Conservation (phyloP, 1,140 invertebrate genomes). For the Euwallacea fornicatus region DNA sequence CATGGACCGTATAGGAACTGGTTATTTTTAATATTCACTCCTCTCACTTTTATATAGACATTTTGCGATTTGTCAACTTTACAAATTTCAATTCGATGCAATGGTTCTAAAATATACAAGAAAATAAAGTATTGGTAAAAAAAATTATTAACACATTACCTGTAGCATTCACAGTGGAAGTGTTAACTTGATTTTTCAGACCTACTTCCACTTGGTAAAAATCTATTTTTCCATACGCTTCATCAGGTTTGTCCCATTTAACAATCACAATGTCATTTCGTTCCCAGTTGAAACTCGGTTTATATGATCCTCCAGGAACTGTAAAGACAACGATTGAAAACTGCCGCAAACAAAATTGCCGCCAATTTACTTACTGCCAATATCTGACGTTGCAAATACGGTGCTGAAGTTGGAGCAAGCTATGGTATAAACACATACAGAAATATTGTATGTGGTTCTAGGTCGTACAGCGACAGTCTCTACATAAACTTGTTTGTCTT, state of each 20-base stretch:
- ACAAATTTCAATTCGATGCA: constrained; percentile 51
- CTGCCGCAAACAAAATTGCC: background rate
- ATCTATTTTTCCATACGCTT: constrained; percentile 64
- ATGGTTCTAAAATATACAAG: constrained; percentile 35
- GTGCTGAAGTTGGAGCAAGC: constrained; percentile 60
- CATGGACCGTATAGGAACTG: constrained; percentile 53
- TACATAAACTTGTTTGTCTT: background rate
- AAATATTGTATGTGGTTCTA: constrained; percentile 67
- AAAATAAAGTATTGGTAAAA: too few relatives aligned
- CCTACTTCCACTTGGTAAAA: constrained; percentile 60
- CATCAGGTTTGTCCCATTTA: constrained; percentile 61
- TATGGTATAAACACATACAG: constrained; percentile 69
- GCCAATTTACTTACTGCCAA: constrained; percentile 57
- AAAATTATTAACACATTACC: too few relatives aligned
- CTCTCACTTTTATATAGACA: constrained; percentile 45
- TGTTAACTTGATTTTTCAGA: too few relatives aligned
- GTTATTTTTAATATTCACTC: constrained; percentile 43
- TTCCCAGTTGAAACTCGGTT: constrained; percentile 51
- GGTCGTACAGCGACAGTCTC: constrained; percentile 49
- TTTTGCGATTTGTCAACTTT: constrained; percentile 50
- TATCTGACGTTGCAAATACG: constrained; percentile 59
- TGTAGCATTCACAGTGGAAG: too few relatives aligned
- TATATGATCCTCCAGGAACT: constrained; percentile 54
- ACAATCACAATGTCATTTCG: constrained; percentile 52
- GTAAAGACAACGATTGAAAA: constrained; percentile 22